Evolutionary conservation across 2,797 vertebrate genomes (phyloP), one percentile per base, ranked within the genome.

Genomic region (Rhyacichthys aspro): DNA sequence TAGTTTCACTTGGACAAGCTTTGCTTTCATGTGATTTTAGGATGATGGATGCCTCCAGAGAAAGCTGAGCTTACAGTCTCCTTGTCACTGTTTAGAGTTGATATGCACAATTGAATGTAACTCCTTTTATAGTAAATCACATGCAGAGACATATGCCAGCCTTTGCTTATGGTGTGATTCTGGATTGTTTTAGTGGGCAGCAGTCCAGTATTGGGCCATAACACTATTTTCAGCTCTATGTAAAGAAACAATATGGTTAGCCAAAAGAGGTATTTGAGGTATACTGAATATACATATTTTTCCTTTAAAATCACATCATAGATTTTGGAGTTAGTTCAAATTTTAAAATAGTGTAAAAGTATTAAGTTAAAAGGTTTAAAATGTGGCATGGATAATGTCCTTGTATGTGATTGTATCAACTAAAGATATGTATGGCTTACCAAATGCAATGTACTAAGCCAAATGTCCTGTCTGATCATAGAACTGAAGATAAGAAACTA

Each of bases 1-100:
- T 81, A 71, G 70, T 77, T 80, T 83, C 78, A 72, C 38, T 52
- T 46, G 67, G 43, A 48, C 55, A 19, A n/a, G 43, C 50, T 63
- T 16, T 18, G 37, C 16, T 67, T 55, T 79, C 49, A 58, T 62
- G 65, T 65, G 54, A 58, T 47, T 60, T 45, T 23, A 50, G 63
- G 62, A 56, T 66, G 63, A 72, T 49, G 57, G 59, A 82, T 54
- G 50, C 41, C 65, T 62, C 19, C 49, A 36, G 17, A 59, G 67
- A 78, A 80, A 80, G 58, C 17, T 43, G 67, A 81, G 53, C 56
- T 55, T 60, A 62, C 16, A 38, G 3, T 59, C 44, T 60, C 59
- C 55, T 58, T 32, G 18, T 18, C 15, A 12, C 45, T 61, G 71
- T 73, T 72, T 71, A 54, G 33, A 45, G 47, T 14, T 14, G 50